Base-by-base conservation (phyloP, 2,888 invertebrate species). In the Epicampocera succincta region DNA sequence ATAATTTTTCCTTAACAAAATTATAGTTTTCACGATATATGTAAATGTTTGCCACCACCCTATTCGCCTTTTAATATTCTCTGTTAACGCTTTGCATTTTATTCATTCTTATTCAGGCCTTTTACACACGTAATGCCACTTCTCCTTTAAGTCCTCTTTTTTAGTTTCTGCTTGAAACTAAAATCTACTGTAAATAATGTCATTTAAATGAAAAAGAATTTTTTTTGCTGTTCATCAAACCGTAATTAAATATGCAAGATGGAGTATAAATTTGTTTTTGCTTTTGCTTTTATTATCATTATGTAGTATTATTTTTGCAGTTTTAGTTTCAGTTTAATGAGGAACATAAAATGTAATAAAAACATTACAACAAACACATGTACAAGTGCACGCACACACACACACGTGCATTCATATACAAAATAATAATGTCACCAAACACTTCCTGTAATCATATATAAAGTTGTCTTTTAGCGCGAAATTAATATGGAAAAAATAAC, bases 371-470 rank as follows among this genome's bases (percentile, higher is more conserved):
- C 8, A n/a, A 3, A 40, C 29, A 38, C 13, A 42, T 12, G 12
- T 11, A 48, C 17, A 48, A 8, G 19, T 0, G 2, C 9, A 50
- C 13, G 0, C 12, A 50, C 25, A 44, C 15, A 38, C 21, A 65
- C 12, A 75, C 48, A 63, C 42, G 33, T 66, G 8, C 6, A 44
- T 44, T 44, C n/a, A 44, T n/a, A 44, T 15, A 15, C 52, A 54
- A 54, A 52, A 61, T 46, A 46, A 42, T 52, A 60, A 66, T 78
- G 66, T 40, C 58, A 52, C 66, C 40, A 25, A 25, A 33, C 15
- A 72, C 65, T 78, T 78, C 72, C 78, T 65, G 78, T 46, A 72
- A 58, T 52, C 72, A 72, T 46, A 33, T 77, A 29, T 60, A 38
- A 65, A 72, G 12, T 19, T 56, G 66, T 63, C 73, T 42, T 46